Conservation (phyloP, 2,888 invertebrate genomes). For the Sinelater perroti region DNA sequence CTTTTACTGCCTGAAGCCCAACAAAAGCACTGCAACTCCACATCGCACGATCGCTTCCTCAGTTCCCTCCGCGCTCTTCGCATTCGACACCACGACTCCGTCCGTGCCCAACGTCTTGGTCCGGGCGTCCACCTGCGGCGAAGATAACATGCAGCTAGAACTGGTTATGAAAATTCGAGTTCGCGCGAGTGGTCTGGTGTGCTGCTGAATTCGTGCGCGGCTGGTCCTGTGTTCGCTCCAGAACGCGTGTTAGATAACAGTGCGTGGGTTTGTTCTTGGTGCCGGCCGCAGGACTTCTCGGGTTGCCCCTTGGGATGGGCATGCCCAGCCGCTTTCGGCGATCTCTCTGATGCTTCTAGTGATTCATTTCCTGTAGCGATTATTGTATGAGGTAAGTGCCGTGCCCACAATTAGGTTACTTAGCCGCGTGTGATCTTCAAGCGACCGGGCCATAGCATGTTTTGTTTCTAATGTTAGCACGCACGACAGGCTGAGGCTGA, state of each 20-base stretch:
- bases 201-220: background rate
- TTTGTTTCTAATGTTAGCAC: too few species aligned
- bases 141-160: constrained; percentile 12
- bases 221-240: background rate
- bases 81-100: constrained; percentile 16
- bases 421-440: background rate
- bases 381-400: constrained; percentile 11
- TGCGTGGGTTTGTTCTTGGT: too few species aligned
- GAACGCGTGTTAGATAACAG: constrained; percentile 8
- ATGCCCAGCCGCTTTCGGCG: background rate
- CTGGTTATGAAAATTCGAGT: constrained; percentile 10
- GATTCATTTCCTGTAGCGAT: constrained; percentile 14
- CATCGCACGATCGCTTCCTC: constrained; percentile 22
- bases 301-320: background rate
- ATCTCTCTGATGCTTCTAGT: background rate
- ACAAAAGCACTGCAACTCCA: constrained; percentile 16
- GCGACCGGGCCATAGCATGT: too few species aligned
- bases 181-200: background rate
- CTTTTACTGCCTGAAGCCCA: constrained; percentile 14
- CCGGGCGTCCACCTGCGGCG: constrained; percentile 1
- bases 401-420: constrained; percentile 8
- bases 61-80: constrained; percentile 7
- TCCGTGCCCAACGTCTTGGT: constrained; percentile 13
- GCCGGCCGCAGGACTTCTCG: too few species aligned
- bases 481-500: too few species aligned